Base-by-base conservation (phyloP, 2,113 vertebrate species). In the Muscicapa adusta region DNA sequence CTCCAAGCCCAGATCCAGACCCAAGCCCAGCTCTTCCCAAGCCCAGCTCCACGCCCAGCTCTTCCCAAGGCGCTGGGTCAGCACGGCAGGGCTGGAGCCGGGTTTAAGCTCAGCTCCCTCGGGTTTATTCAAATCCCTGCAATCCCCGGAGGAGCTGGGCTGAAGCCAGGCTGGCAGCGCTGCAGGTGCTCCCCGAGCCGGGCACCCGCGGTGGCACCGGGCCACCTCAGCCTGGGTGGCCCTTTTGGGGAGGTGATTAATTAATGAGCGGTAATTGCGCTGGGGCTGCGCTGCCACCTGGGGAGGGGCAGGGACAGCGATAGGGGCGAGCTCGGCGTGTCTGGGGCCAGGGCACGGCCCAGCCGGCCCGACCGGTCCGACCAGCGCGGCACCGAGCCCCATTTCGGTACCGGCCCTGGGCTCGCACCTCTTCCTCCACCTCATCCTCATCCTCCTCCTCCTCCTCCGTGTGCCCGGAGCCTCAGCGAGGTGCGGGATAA, bases 201-300 rank as follows among this genome's bases (percentile, higher is more conserved):
- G 85, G 91, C 60, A 57, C 70, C 63, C 7, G 3, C 3, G 23
- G 89, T 85, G 91, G 89, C 89, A 81, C 60, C 24, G 15, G 34
- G 89, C 75, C 83, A 13, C 76, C 81, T 0, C 50, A 28, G 95
- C 16, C 87, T 89, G 94, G 95, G 95, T 94, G 95, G 95, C 84
- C 94, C 85, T 45, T 5, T 28, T 10, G 70, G 91, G 80, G 89
- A 17, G 87, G 76, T 48, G 92, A 40, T 19, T 45, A 45, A 54
- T 62, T 73, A 68, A 83, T 15, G 92, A 61, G 76, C 29, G 14
- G 18, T 47, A 79, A 89, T 57, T 51, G 90, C 12, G 90, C 70
- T 2, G 42, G 14, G 93, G 93, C 91, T 23, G 53, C 72, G 94
- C 94, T 86, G 92, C 51, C 92, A 56, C 3, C 43, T 1, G 42